A percentile compares a stretch with the other conserved stretches of the same genome.
These are phyloP conservation scores for Etheostoma cragini DNA, from an alignment of 2,113 vertebrate species.

Conservation along the genomic window DNA sequence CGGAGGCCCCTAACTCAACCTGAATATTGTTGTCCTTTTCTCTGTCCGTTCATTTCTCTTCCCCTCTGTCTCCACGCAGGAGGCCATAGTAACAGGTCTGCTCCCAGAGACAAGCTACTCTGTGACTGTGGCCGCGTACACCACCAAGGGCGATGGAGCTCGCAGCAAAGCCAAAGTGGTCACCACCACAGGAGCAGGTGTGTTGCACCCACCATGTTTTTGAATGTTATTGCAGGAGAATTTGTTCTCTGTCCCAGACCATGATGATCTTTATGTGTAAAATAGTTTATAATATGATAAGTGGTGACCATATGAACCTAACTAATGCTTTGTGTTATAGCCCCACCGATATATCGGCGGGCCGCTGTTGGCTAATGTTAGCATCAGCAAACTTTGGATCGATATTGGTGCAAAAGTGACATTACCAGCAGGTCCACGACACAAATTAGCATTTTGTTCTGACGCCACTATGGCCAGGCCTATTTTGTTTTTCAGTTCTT, in stretches of 20 bases:
- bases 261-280: no score
- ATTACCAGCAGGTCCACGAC: neutral
- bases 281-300: no score
- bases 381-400: neutral
- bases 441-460: no score
- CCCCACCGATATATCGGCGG: no score
- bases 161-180: constrained; percentile 93
- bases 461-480: no score
- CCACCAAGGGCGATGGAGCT: constrained; percentile 94
- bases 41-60: neutral
- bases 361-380: neutral
- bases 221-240: no score
- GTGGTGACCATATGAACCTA: no score
- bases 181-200: constrained; percentile 94
- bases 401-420: neutral
- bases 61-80: constrained; percentile 76
- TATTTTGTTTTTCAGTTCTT: no score
- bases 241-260: no score
- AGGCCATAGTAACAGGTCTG: constrained; percentile 89
- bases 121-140: constrained; percentile 93
- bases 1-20: constrained; percentile 11
- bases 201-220: neutral
- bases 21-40: constrained; percentile 22
- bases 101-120: constrained; percentile 95
- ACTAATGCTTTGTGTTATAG: no score